These are phyloP conservation scores for Serilophus lunatus DNA, from an alignment of 2,113 vertebrate species.

Conservation along the genomic window DNA sequence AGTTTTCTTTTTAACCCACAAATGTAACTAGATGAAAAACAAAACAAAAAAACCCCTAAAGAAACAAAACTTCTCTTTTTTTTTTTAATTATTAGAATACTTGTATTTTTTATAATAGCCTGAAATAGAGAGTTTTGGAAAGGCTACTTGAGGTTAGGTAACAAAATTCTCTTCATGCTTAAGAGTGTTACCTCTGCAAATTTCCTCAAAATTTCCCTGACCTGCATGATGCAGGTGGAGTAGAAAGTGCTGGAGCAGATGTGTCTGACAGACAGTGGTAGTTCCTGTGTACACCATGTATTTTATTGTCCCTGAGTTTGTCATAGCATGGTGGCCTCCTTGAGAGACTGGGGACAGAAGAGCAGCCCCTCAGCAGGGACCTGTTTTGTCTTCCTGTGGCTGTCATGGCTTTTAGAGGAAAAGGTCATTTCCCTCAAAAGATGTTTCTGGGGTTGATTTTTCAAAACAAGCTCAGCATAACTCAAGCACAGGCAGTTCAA, in stretches of 20 bases:
- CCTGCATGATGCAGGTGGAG: fast-evolving
- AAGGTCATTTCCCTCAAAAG: not conserved
- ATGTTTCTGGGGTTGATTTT: not conserved
- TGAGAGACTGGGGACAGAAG: not conserved
- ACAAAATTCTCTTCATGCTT: not conserved
- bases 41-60: too few relatives aligned
- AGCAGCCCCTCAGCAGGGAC: not conserved
- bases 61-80: too few relatives aligned
- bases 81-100: not conserved
- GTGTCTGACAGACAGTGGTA: not conserved
- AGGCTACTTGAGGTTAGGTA: not conserved
- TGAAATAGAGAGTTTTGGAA: not conserved
- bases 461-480: not conserved
- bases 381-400: not conserved
- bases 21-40: not conserved
- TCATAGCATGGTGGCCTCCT: not conserved
- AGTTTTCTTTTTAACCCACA: not conserved
- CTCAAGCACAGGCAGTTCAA: fast-evolving
- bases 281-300: fast-evolving
- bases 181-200: not conserved
- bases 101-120: not conserved
- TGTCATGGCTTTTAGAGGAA: not conserved
- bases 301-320: fast-evolving
- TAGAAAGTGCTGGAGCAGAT: not conserved
- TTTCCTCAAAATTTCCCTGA: not conserved